Evolutionary conservation across 1,140 invertebrate genomes (phyloP).

Genomic region (Drosophila burlai): DNA sequence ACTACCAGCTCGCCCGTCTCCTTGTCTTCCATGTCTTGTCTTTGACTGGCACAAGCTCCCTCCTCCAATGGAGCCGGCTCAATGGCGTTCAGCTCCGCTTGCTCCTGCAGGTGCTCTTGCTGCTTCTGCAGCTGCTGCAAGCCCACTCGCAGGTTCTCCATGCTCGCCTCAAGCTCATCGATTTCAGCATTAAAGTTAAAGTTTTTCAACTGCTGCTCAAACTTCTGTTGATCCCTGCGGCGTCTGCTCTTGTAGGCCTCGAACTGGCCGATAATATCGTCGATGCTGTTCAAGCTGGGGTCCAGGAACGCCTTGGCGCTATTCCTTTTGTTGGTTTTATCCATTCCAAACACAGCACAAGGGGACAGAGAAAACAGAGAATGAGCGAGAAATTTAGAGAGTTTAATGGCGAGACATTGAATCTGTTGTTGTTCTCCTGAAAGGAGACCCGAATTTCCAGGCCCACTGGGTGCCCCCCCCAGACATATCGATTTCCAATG

Average conservation of each 20-base stretch:
- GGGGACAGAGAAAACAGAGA: background rate
- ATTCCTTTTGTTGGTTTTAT: background rate
- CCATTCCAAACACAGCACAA: constrained; percentile 15
- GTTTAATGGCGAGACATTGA: background rate
- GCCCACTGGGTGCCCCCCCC: constrained; percentile 18
- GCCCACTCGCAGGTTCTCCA: constrained; percentile 13
- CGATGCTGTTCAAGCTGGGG: constrained; percentile 16
- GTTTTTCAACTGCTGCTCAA: background rate
- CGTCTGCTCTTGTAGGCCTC: constrained; percentile 25
- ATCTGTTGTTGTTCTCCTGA: constrained; percentile 8
- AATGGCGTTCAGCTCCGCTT: constrained; percentile 31
- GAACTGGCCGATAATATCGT: constrained; percentile 45
- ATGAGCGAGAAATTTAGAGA: constrained; percentile 7
- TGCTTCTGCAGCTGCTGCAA: constrained; percentile 17
- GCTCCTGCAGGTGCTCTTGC: background rate
- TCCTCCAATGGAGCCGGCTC: constrained; percentile 7
- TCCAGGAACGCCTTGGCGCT: constrained; percentile 4
- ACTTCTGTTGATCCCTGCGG: background rate
- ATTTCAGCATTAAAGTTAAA: constrained; percentile 17
- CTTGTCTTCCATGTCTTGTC: too few species aligned
- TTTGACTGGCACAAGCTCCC: too few species aligned
- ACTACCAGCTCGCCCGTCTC: constrained; percentile 17
- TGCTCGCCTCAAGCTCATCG: background rate
- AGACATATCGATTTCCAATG: constrained; percentile 66
- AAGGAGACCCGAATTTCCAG: background rate